These are phyloP conservation scores for Pituophis catenifer DNA, from an alignment of 2,113 vertebrate genomes.

Conservation along the genomic window DNA sequence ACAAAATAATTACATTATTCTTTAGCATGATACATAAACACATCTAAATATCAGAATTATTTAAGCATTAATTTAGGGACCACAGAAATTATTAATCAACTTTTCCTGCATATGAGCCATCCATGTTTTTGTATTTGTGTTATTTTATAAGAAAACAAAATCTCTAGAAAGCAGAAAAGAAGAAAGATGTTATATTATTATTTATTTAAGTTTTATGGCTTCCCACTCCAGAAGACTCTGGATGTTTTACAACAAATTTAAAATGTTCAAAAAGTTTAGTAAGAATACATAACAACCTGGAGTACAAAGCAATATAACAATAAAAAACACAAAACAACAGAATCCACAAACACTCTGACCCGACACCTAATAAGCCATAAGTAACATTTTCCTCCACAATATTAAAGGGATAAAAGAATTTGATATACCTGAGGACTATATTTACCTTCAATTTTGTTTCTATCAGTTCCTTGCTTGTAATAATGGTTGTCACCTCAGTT, in stretches of 20 bases:
- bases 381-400: not conserved
- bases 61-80: not conserved
- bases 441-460: slow-evolving; percentile 89
- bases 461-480: slow-evolving; percentile 91
- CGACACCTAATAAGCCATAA: not conserved
- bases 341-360: not conserved
- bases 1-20: not conserved
- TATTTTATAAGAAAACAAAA: not conserved
- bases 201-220: not conserved
- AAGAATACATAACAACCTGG: not conserved
- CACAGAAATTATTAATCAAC: not conserved
- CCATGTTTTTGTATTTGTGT: not conserved
- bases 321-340: not conserved
- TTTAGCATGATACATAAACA: not conserved
- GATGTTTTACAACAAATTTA: not conserved
- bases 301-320: not conserved
- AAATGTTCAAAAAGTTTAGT: not conserved
- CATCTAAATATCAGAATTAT: not conserved
- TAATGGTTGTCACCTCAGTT: slow-evolving; percentile 89
- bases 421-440: not conserved
- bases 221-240: not conserved
- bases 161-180: not conserved
- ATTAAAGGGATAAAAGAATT: not conserved
- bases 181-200: not conserved
- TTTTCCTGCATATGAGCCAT: not conserved